Percentiles rank a stretch among this genome's conserved stretches.
These are phyloP conservation scores for Dendrocopos noguchii DNA, from an alignment of 2,113 vertebrate genomes.

Conservation along the genomic window DNA sequence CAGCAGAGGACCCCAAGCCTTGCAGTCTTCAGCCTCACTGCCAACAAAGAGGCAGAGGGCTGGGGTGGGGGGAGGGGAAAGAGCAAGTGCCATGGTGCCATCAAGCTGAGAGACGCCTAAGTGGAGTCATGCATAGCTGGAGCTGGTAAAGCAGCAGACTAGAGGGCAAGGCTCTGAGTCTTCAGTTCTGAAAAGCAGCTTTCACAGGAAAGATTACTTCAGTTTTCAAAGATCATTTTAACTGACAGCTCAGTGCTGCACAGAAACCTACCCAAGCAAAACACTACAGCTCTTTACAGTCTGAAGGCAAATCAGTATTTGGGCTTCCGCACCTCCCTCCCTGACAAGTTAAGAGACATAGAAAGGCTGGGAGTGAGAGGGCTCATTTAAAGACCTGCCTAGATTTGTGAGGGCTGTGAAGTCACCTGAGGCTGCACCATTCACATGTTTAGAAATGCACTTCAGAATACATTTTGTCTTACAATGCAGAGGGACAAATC, in stretches of 20 bases:
- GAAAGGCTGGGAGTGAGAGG: background rate
- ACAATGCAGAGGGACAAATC: background rate
- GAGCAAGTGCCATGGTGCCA: background rate
- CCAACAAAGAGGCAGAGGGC: background rate
- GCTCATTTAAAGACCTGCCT: conserved; percentile 23
- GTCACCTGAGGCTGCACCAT: conserved; percentile 2
- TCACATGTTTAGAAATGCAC: conserved; percentile 38
- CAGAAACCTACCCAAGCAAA: conserved; percentile 41
- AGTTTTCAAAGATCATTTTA: background rate
- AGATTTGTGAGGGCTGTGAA: background rate
- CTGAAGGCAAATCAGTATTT: background rate
- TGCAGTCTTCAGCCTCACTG: background rate
- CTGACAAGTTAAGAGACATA: background rate
- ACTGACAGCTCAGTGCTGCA: background rate
- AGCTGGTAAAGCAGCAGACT: background rate
- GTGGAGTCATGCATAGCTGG: background rate
- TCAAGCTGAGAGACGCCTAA: rapidly evolving
- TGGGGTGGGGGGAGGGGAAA: background rate
- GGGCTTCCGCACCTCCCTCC: background rate
- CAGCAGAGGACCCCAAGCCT: background rate
- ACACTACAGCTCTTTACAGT: background rate
- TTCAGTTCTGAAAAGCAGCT: background rate
- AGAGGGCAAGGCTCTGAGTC: background rate
- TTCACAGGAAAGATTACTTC: background rate
- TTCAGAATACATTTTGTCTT: background rate